phyloP scores from a whole-genome alignment of 2,113 vertebrate species.

The Hassar affinis region DNA sequence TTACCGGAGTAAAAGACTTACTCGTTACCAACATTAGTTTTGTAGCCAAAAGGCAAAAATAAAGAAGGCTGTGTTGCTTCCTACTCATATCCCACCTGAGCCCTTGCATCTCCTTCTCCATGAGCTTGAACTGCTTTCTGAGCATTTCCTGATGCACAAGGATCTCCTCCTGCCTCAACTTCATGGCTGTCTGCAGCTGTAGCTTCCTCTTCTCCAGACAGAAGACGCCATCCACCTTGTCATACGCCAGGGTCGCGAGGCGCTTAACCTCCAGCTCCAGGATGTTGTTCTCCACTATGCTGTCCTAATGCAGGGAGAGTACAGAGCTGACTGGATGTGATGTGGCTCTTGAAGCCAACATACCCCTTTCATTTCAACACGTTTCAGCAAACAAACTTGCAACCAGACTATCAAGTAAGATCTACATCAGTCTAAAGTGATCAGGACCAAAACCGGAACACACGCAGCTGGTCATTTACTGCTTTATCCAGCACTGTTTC shows the following conservation, averaged over 20 bases:
- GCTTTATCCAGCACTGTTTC: background rate
- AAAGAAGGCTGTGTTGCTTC: background rate
- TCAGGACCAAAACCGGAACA: background rate
- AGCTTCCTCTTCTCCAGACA: slow-evolving; percentile 83
- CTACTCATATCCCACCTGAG: slow-evolving; percentile 73
- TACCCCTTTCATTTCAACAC: too few species aligned
- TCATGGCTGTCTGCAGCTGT: slow-evolving; percentile 77
- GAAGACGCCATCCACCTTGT: slow-evolving; percentile 79
- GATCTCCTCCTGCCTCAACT: slow-evolving; percentile 84
- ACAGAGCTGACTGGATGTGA: background rate
- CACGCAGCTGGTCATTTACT: background rate
- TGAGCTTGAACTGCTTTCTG: slow-evolving; percentile 76
- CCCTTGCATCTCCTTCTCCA: slow-evolving; percentile 83
- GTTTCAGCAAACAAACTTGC: background rate
- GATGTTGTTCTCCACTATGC: slow-evolving; percentile 85
- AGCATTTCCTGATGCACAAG: slow-evolving; percentile 77
- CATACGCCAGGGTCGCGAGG: slow-evolving; percentile 75
- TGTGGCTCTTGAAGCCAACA: background rate
- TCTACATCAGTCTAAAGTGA: background rate
- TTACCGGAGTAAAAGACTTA: too few species aligned
- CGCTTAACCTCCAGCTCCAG: slow-evolving; percentile 82
- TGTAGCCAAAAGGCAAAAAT: background rate
- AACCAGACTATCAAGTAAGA: background rate
- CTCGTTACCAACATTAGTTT: background rate
- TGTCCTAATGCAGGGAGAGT: slow-evolving; percentile 75